Base-by-base conservation (phyloP, 2,888 invertebrate genomes). In the Euspilapteryx auroguttella region DNA sequence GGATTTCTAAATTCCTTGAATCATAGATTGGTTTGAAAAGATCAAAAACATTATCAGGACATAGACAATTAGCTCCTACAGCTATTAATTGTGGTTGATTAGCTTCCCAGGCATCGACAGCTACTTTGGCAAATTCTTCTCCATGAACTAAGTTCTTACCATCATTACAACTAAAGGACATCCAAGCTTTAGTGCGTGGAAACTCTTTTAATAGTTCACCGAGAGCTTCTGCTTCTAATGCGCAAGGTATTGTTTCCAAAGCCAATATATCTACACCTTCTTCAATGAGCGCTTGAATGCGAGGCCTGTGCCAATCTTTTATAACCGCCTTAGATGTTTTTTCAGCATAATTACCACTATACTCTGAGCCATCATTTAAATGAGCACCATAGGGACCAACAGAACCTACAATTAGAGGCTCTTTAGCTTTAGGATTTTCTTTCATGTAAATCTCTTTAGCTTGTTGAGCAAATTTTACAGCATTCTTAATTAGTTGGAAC, bases 321-420 rank as follows among this genome's bases (percentile, higher is more conserved):
- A 95, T 80, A 15, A 78, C 65, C 14, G 83, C 76, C 2, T 62
- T 59, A 0, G 82, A 50, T 1, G 85, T 81, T 28, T 52, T 75
- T 29, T 82, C 79, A 1, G 84, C 83, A 51, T 91, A 91, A 21
- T 71, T 71, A 1, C 95, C 96, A 2, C 82, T 83, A 56, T 96
- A 97, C 56, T 97, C 96, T 0, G 95, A 95, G 2, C 87, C 89
- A 53, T 96, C 92, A 41, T 88, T 85, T 29, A 93, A 68, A 42
- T 83, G 84, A 0, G 94, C 95, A 1, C 94, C 96, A 49, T 91
- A 95, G 0, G 96, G 92, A 1, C 96, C 96, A 12, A 95, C 82
- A 0, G 94, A 91, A 0, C 93, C 96, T 1, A 87, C 90, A 28
- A 95, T 79, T 24, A 85, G 48, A 3, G 87, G 85, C 11, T 49